Percentiles rank a stretch among this genome's conserved stretches.
phyloP scores from a whole-genome alignment of 1,140 invertebrate genomes.

The Magallana angulata region DNA sequence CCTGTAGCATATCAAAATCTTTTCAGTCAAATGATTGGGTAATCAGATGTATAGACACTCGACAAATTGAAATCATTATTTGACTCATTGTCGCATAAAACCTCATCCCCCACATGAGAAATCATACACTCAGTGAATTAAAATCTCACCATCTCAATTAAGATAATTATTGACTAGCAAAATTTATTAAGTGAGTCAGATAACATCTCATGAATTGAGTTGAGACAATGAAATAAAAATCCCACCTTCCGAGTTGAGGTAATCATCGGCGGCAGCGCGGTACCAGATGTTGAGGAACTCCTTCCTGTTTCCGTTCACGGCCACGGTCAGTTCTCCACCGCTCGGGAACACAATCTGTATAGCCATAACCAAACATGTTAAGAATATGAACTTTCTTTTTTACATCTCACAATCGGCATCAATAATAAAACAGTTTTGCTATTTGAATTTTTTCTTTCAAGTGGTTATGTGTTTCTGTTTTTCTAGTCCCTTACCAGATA shows the following conservation, averaged over 20 bases:
- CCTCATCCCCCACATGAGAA: no score
- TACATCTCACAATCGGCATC: no score
- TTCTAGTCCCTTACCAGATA: no score
- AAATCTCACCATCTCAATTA: neutral
- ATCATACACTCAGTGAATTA: no score
- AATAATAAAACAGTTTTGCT: no score
- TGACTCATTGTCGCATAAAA: no score
- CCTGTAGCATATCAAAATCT: slow-evolving; percentile 51
- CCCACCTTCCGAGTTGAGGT: slow-evolving; percentile 53
- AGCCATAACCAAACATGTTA: neutral
- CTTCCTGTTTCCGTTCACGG: slow-evolving; percentile 45
- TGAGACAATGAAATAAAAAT: neutral
- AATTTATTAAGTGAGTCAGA: neutral
- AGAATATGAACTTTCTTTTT: no score
- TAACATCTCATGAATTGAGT: neutral
- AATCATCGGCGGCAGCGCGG: slow-evolving; percentile 56
- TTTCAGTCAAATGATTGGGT: no score
- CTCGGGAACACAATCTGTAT: slow-evolving; percentile 69
- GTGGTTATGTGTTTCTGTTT: no score
- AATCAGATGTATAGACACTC: no score
- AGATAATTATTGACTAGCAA: neutral
- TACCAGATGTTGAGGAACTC: slow-evolving; percentile 71
- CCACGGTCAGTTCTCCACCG: slow-evolving; percentile 65
- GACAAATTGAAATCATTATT: no score
- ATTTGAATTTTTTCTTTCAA: no score